Percentiles rank a stretch among this genome's conserved stretches.
phyloP scores from a whole-genome alignment of 2,113 vertebrate genomes.

The Rhabdornis inornatus region DNA sequence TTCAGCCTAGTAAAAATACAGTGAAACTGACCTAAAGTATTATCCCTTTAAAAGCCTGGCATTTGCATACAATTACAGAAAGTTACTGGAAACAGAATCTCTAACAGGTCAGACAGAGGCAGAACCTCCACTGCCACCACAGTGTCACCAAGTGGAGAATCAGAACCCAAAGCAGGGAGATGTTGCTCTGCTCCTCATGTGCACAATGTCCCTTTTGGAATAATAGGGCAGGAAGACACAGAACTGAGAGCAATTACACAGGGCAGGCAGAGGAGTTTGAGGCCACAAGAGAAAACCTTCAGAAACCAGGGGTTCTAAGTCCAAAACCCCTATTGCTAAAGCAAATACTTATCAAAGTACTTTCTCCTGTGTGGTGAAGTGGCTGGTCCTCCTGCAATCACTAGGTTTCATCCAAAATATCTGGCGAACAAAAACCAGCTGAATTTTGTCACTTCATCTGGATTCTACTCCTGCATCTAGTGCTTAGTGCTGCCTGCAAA shows the following conservation, averaged over 20 bases:
- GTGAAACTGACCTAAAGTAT: neutral
- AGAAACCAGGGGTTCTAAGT: neutral
- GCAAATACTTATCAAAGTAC: neutral
- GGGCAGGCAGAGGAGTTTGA: neutral
- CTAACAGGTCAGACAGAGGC: neutral
- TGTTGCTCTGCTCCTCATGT: rapidly evolving
- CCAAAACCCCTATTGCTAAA: neutral
- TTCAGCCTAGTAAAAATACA: neutral
- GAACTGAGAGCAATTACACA: neutral
- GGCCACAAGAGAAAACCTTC: neutral
- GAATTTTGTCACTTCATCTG: neutral
- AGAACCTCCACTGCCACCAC: neutral
- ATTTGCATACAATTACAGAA: neutral
- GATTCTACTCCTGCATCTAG: neutral
- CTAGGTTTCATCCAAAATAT: neutral
- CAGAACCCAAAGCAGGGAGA: neutral
- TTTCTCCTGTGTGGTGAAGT: neutral
- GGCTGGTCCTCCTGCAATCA: neutral
- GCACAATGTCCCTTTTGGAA: rapidly evolving
- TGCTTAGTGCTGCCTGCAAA: neutral
- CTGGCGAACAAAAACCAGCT: neutral
- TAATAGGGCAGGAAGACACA: neutral
- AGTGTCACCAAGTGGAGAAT: neutral
- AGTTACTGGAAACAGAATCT: neutral
- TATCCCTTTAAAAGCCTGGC: neutral